These are phyloP conservation scores for Tauraco erythrolophus DNA, from an alignment of 2,113 vertebrate genomes.

Conservation along the genomic window DNA sequence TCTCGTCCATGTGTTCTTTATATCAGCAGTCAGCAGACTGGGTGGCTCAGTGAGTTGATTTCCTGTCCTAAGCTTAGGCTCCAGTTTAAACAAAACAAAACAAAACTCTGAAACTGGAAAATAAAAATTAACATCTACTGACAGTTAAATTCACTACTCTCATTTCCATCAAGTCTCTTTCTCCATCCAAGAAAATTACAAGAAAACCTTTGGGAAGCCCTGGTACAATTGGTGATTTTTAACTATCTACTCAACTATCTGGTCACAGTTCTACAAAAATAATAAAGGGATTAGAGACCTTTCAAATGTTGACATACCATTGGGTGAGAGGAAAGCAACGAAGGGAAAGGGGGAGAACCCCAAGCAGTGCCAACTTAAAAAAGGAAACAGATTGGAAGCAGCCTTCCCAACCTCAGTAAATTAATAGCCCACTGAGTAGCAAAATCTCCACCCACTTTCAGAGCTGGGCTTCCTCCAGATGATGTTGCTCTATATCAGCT, in stretches of 20 bases:
- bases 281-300: neutral
- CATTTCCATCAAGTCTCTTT: neutral
- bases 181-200: neutral
- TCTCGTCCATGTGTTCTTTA: conserved; percentile 70
- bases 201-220: neutral
- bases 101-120: conserved; percentile 6
- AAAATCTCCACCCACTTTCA: neutral
- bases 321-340: neutral
- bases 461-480: neutral
- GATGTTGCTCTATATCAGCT: neutral
- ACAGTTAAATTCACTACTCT: conserved; percentile 31
- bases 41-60: conserved; percentile 72
- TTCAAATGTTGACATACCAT: neutral
- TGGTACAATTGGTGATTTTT: neutral
- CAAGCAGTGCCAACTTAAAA: neutral
- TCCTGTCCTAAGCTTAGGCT: conserved; percentile 68
- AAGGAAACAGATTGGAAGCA: neutral
- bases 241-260: neutral
- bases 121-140: conserved; percentile 49
- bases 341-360: neutral
- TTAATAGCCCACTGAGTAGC: neutral
- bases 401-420: neutral
- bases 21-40: conserved; percentile 68
- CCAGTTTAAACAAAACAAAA: conserved; percentile 43
- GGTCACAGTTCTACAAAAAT: neutral